A percentile compares a stretch with the other conserved stretches of the same genome.
Conservation (phyloP, 2,888 invertebrate genomes). For the Thereva unica region DNA sequence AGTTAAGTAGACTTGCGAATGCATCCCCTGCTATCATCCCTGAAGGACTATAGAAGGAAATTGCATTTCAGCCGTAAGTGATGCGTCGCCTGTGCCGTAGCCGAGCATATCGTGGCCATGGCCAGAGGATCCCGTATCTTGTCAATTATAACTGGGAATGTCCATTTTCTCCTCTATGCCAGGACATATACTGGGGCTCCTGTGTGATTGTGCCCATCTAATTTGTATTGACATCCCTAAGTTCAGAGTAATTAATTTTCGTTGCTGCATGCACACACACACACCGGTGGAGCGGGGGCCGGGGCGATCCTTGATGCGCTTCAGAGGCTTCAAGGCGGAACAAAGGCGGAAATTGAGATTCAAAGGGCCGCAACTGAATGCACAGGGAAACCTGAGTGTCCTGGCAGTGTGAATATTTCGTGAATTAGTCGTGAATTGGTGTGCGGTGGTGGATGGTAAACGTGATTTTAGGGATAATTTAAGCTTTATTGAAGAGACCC, state of each 20-base stretch:
- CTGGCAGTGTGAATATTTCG: no score
- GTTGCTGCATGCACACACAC: not conserved
- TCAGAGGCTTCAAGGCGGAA: no score
- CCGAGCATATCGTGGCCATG: no score
- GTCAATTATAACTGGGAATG: constrained; percentile 22
- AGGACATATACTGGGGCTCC: not conserved
- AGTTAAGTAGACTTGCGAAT: not conserved
- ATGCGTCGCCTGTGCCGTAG: not conserved
- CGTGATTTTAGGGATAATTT: no score
- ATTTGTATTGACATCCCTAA: constrained; percentile 16
- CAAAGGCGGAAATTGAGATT: no score
- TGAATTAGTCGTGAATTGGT: no score
- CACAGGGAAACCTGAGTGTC: no score
- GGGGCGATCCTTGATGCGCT: no score
- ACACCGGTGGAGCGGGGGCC: not conserved
- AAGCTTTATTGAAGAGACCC: no score
- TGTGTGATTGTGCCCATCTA: constrained; percentile 3
- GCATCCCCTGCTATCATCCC: constrained; percentile 1
- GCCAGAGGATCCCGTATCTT: not conserved
- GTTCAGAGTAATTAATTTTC: constrained; percentile 14
- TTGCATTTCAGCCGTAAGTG: constrained; percentile 11
- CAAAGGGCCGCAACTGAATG: no score
- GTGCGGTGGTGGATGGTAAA: no score
- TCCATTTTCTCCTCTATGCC: constrained; percentile 2
- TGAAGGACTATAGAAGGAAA: constrained; percentile 6